Percentiles rank a stretch among this genome's conserved stretches.
Evolutionary conservation across 2,888 invertebrate species (phyloP).

Genomic region (Stenodema calcarata): DNA sequence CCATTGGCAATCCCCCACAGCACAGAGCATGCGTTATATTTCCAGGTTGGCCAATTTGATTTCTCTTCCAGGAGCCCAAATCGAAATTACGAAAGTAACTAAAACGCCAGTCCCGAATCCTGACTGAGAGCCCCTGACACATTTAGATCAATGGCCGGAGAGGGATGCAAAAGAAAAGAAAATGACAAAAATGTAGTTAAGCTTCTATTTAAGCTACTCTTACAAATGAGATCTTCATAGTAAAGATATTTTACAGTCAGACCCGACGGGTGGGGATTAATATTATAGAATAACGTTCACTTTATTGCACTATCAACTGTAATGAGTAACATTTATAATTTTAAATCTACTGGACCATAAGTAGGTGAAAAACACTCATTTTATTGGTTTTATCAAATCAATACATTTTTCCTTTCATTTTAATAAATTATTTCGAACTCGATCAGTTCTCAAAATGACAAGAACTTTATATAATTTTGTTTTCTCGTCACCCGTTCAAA

Average conservation of each 20-base stretch:
- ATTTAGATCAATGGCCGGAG: too few species aligned
- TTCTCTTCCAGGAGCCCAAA: neutral
- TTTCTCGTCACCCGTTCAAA: neutral
- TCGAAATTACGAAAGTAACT: too few species aligned
- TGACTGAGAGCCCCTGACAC: too few species aligned
- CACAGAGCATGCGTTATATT: neutral
- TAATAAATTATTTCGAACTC: neutral
- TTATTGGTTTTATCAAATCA: neutral
- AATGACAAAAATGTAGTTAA: neutral
- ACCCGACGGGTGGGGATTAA: conserved; percentile 7
- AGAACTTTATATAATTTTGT: neutral
- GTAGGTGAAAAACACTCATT: conserved; percentile 14
- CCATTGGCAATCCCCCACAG: neutral
- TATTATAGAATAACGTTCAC: neutral
- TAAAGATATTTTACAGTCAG: conserved; percentile 33
- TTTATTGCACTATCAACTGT: conserved; percentile 41
- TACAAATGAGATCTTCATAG: conserved; percentile 40
- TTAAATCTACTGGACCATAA: conserved; percentile 9
- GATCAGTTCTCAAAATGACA: neutral
- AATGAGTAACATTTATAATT: conserved; percentile 21
- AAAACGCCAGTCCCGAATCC: too few species aligned
- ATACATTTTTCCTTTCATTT: neutral
- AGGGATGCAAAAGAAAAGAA: neutral
- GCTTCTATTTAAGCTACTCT: conserved; percentile 19
- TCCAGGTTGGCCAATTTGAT: neutral